Evolutionary conservation across 2,888 invertebrate genomes (phyloP).

Genomic region (Tipula unca): DNA sequence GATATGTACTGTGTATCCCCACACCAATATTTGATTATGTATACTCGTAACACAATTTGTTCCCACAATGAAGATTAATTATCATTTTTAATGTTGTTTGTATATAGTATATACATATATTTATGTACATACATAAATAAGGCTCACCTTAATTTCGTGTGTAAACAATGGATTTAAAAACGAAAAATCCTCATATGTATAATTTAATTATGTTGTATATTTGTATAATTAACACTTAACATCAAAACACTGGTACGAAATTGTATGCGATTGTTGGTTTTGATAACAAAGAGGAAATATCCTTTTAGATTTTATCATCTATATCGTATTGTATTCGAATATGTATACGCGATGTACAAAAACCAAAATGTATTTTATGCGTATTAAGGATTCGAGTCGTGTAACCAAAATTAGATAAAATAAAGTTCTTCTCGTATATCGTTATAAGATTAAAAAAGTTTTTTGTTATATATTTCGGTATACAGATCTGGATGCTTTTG

Average conservation of each 20-base stretch:
- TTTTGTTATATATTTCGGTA: not conserved
- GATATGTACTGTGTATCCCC: not conserved
- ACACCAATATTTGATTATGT: not conserved
- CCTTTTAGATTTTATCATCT: not conserved
- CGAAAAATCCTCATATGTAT: not conserved
- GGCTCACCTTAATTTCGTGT: not conserved
- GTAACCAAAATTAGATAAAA: not conserved
- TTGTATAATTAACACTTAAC: not conserved
- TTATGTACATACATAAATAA: no score
- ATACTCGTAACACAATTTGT: not conserved
- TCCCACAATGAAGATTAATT: not conserved
- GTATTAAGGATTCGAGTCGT: not conserved
- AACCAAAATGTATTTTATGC: not conserved
- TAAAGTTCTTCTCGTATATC: not conserved
- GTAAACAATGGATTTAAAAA: not conserved
- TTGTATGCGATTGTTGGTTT: not conserved
- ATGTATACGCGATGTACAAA: not conserved
- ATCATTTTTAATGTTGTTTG: not conserved
- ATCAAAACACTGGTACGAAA: not conserved
- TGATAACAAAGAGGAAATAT: not conserved
- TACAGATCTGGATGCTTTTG: not conserved
- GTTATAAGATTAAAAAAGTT: not conserved
- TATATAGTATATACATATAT: no score
- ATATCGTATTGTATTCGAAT: not conserved
- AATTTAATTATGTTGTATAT: not conserved